Evolutionary conservation across 1,140 invertebrate genomes (phyloP), one percentile per base, ranked within the genome.

Genomic region (Venturia canescens): DNA sequence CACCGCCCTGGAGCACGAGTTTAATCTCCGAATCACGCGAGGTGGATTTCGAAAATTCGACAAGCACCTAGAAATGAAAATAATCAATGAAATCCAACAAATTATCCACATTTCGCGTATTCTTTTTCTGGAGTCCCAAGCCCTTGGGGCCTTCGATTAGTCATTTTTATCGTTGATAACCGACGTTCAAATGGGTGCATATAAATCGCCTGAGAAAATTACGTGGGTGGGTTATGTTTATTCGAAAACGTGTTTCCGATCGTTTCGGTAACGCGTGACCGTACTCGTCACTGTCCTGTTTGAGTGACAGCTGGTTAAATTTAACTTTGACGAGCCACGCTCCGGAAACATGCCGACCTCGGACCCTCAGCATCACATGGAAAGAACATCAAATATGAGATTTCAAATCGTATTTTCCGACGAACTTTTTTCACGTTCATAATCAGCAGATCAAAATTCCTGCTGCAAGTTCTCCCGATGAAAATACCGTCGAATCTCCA

Each of bases 221-320:
- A 72, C 23, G 75, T 63, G 75, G 60, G 44, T 34, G 75, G 11
- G 53, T 66, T 63, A 66, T 77, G 74, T 77, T 77, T 63, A 77
- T 77, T 66, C 75, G 75, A 66, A 66, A 66, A 44, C 21, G 75
- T 77, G 31, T 77, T 77, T 77, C 75, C 75, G 75, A 66, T 77
- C 21, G 53, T 27, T 29, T 27, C 18, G 16, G 15, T 63, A 27
- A 31, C 66, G 13, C 31, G 31, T n/a, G 53, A 76, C 50, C 18
- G 31, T 31, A 57, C 53, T 27, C 50, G 11, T 63, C 60, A 26
- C 21, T 23, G 60, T 26, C 9, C 57, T 31, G n/a, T 60, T 66
- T 77, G 83, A 84, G 81, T 84, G 81, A 84, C 83, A 83, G 75
- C 81, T 78, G 75, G 78, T 83, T 84, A 84, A 83, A 83, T 84